Evolutionary conservation across 2,888 invertebrate species (phyloP).

Genomic region (Spisula subtruncata): DNA sequence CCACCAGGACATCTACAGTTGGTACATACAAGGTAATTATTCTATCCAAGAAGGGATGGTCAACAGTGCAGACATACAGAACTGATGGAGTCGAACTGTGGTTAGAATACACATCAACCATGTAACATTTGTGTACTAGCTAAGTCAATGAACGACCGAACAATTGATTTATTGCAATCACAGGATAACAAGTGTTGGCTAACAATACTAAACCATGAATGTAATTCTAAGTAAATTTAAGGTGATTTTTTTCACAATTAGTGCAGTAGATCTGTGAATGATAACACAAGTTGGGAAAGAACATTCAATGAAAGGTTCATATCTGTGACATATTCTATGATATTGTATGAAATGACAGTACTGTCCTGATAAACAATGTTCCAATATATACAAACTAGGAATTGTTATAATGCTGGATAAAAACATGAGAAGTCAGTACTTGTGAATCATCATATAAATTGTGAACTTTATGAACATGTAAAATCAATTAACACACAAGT

Average conservation of each 20-base stretch:
- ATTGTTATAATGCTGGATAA: neutral
- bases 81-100: no score
- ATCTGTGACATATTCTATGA: neutral
- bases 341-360: neutral
- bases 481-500: no score
- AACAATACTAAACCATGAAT: neutral
- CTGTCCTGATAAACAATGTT: neutral
- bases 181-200: neutral
- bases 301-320: neutral
- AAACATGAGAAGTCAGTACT: conserved; percentile 6
- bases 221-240: neutral
- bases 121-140: neutral
- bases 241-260: neutral
- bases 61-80: no score
- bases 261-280: neutral
- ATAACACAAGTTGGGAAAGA: neutral
- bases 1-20: no score
- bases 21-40: no score
- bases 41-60: no score
- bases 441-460: no score
- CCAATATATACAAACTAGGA: neutral
- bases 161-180: neutral
- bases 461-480: no score
- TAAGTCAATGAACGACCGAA: neutral
- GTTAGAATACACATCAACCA: no score